phyloP scores from a whole-genome alignment of 1,140 invertebrate species.

The Eubasilissa regina region DNA sequence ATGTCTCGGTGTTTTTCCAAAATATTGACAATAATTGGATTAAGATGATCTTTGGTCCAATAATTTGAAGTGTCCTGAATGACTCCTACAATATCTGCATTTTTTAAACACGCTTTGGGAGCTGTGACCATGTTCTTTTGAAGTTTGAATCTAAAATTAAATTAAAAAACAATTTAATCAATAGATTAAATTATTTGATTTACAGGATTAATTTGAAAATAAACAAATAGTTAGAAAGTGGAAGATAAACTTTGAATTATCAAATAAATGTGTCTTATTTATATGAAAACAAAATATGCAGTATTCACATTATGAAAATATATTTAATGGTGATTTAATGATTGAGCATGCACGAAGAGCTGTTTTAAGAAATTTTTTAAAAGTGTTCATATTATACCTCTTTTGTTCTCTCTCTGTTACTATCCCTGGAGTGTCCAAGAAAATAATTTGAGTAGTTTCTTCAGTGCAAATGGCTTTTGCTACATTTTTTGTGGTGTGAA shows the following conservation, averaged over 20 bases:
- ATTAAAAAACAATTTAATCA: slow-evolving; percentile 21
- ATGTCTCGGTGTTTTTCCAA: slow-evolving; percentile 77
- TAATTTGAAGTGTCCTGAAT: slow-evolving; percentile 87
- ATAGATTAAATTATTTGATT: neutral
- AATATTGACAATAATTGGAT: slow-evolving; percentile 80
- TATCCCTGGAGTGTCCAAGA: slow-evolving; percentile 90
- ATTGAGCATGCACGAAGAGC: neutral
- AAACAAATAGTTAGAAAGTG: neutral
- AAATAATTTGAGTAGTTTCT: slow-evolving; percentile 87
- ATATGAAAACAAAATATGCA: no score
- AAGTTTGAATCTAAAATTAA: slow-evolving; percentile 75
- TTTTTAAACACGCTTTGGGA: slow-evolving; percentile 76
- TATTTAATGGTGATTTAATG: no score
- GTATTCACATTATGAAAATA: no score
- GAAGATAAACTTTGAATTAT: no score
- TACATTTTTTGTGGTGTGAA: slow-evolving; percentile 89
- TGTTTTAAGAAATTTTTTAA: neutral
- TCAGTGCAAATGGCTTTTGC: slow-evolving; percentile 81
- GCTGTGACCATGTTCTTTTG: slow-evolving; percentile 78
- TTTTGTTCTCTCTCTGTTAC: slow-evolving; percentile 78
- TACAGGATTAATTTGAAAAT: neutral
- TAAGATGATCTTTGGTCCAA: slow-evolving; percentile 78
- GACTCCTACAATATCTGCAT: slow-evolving; percentile 88
- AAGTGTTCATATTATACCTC: slow-evolving; percentile 69
- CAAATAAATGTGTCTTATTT: no score